These are phyloP conservation scores for Unio delphinus DNA, from an alignment of 2,888 invertebrate species.

Conservation along the genomic window DNA sequence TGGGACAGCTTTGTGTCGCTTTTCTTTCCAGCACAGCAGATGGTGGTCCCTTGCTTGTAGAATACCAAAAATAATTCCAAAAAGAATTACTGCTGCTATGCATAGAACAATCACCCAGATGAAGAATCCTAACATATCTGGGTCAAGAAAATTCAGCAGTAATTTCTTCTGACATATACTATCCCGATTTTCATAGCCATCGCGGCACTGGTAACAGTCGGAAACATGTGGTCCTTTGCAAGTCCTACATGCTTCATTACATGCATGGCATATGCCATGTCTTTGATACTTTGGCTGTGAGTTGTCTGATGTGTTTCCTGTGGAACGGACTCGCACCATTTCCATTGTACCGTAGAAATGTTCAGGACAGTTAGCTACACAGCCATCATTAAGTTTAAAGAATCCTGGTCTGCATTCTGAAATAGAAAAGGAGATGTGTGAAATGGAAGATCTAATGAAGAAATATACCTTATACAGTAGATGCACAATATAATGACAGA, in stretches of 20 bases:
- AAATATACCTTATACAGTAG: not conserved
- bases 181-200: conserved; percentile 43
- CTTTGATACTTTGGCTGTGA: conserved; percentile 41
- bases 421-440: conserved; percentile 10
- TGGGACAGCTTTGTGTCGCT: conserved; percentile 39
- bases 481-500: no score
- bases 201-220: conserved; percentile 59
- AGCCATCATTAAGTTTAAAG: conserved; percentile 57
- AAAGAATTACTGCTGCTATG: conserved; percentile 57
- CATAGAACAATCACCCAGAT: conserved; percentile 63
- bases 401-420: conserved; percentile 62
- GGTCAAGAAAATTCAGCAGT: conserved; percentile 62
- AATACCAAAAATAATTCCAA: conserved; percentile 58
- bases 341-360: conserved; percentile 59
- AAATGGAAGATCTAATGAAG: not conserved
- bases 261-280: conserved; percentile 56
- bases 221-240: conserved; percentile 52
- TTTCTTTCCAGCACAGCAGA: conserved; percentile 57
- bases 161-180: conserved; percentile 53
- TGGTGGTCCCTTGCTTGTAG: conserved; percentile 57
- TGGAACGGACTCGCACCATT: conserved; percentile 46
- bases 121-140: conserved; percentile 60
- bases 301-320: conserved; percentile 26
- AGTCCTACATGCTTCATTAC: conserved; percentile 57
- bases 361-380: conserved; percentile 59